Evolutionary conservation across 2,113 vertebrate genomes (phyloP).

Genomic region (Salminus brasiliensis): DNA sequence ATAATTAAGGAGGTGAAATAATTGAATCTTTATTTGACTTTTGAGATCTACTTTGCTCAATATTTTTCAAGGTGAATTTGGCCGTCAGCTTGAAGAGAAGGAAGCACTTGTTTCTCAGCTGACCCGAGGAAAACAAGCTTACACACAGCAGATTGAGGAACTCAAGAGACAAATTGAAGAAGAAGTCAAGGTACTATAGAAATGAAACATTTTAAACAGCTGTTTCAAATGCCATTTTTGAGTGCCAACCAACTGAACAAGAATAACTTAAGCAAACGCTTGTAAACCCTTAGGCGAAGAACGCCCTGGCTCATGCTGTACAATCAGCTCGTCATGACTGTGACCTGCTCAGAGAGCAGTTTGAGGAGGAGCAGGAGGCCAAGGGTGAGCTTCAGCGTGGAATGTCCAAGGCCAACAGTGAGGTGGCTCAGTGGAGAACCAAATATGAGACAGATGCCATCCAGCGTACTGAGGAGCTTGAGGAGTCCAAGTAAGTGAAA

Average conservation of each 20-base stretch:
- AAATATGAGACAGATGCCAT: constrained; percentile 86
- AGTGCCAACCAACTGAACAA: too few species aligned
- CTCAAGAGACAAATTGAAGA: constrained; percentile 83
- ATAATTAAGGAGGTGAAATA: not conserved
- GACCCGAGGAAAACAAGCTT: constrained; percentile 80
- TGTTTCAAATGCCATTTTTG: too few species aligned
- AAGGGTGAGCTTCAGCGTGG: constrained; percentile 72
- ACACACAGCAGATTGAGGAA: constrained; percentile 82
- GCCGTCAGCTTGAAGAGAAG: constrained; percentile 79
- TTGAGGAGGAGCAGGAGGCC: constrained; percentile 74
- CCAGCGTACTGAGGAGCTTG: constrained; percentile 85
- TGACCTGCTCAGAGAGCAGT: constrained; percentile 76
- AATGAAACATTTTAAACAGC: too few species aligned
- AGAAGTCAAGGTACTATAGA: constrained; percentile 63
- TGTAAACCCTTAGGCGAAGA: constrained; percentile 81
- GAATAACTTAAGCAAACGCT: too few species aligned
- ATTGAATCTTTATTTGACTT: too few species aligned
- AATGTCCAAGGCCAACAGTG: constrained; percentile 76
- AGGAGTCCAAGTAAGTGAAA: constrained; percentile 76
- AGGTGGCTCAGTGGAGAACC: constrained; percentile 81
- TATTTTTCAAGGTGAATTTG: constrained; percentile 63
- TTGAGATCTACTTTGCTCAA: too few species aligned
- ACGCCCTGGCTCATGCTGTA: constrained; percentile 74
- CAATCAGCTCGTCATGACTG: constrained; percentile 77
- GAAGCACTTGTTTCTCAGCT: constrained; percentile 77